Conservation (phyloP, 2,113 vertebrate genomes). For the Globicephala melas region DNA sequence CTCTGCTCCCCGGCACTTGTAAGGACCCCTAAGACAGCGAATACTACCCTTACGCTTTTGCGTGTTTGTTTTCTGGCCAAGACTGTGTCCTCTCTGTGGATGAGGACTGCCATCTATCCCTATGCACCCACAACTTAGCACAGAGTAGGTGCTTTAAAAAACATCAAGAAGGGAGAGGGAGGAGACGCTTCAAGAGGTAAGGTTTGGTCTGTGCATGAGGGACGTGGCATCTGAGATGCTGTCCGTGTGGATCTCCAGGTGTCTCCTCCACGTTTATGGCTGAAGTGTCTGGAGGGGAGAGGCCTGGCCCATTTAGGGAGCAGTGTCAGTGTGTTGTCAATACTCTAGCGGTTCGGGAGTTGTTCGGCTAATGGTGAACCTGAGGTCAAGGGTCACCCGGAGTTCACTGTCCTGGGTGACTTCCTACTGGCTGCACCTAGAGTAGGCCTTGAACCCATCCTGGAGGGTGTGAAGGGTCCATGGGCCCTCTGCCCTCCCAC, state of each 20-base stretch:
- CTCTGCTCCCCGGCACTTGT: background rate
- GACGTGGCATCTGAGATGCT: rapidly evolving
- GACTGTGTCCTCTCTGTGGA: background rate
- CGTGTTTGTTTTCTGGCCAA: background rate
- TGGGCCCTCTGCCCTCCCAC: no score
- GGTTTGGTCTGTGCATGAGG: rapidly evolving
- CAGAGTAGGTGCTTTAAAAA: background rate
- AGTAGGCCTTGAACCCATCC: background rate
- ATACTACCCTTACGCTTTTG: background rate
- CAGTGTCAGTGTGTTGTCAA: background rate
- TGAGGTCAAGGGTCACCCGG: constrained; percentile 5
- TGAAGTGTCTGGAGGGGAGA: background rate
- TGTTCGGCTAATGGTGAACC: background rate
- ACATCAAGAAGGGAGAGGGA: background rate
- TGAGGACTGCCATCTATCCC: background rate
- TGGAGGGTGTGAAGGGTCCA: no score
- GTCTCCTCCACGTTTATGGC: rapidly evolving
- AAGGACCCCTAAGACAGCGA: background rate
- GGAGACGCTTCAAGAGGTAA: background rate
- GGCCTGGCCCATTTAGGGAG: background rate
- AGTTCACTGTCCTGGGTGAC: constrained; percentile 37
- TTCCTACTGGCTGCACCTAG: background rate
- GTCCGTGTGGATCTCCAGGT: background rate
- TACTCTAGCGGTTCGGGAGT: background rate
- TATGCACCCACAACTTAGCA: background rate